Conservation (phyloP, 1,140 invertebrate species). For the Zaprionus tsacasi region DNA sequence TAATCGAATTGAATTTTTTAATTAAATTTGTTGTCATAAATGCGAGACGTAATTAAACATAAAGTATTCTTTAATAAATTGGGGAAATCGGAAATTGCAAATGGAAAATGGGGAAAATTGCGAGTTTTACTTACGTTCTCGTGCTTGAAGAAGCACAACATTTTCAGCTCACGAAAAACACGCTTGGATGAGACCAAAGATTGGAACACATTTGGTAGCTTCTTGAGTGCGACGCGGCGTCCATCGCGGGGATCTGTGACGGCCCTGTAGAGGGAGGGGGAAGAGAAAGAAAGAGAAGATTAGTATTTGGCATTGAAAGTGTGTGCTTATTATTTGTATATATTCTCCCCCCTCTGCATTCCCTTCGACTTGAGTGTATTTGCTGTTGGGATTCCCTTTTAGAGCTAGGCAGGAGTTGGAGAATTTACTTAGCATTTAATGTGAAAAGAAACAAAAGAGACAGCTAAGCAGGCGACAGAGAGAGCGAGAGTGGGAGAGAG, state of each 20-base stretch:
- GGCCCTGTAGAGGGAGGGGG: slow-evolving; percentile 90
- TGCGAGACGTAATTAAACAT: slow-evolving; percentile 52
- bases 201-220: slow-evolving; percentile 99
- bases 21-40: slow-evolving; percentile 68
- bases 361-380: neutral
- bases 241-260: slow-evolving; percentile 99
- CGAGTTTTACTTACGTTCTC: slow-evolving; percentile 92
- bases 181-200: slow-evolving; percentile 98
- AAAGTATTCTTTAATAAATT: slow-evolving; percentile 19
- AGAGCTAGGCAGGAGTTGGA: neutral
- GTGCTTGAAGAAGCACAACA: slow-evolving; percentile 99
- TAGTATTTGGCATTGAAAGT: neutral
- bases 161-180: slow-evolving; percentile 99
- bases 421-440: slow-evolving; percentile 44
- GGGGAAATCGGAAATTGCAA: neutral
- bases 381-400: neutral
- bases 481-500: slow-evolving; percentile 1
- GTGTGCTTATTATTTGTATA: neutral
- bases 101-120: neutral
- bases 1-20: slow-evolving; percentile 63
- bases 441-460: slow-evolving; percentile 40
- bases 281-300: neutral
- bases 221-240: slow-evolving; percentile 98
- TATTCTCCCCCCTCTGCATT: neutral
- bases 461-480: slow-evolving; percentile 26